A percentile compares a stretch with the other conserved stretches of the same genome.
Evolutionary conservation across 2,113 vertebrate species (phyloP).

Genomic region (Tupaia tana): DNA sequence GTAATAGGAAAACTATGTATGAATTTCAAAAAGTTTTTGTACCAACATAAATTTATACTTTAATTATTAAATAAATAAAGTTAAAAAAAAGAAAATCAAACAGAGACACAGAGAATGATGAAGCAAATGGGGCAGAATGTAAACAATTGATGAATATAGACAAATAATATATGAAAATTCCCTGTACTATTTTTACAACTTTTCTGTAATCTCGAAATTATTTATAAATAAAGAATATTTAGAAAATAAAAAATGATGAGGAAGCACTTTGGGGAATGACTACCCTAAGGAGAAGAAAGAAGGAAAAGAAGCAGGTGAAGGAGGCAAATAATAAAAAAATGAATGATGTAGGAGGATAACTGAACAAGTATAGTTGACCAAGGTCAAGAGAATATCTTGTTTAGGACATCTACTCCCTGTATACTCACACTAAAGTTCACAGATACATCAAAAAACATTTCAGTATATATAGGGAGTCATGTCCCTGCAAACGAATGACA

Average conservation of each 20-base stretch:
- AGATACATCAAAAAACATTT: constrained; percentile 46
- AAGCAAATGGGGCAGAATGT: constrained; percentile 16
- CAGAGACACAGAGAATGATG: not conserved
- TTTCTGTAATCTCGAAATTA: constrained; percentile 52
- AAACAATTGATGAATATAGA: constrained; percentile 4
- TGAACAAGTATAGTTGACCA: not conserved
- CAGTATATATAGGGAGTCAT: not conserved
- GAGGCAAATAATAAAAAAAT: not conserved
- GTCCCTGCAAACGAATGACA: constrained; percentile 27
- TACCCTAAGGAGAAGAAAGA: not conserved
- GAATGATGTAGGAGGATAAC: not conserved
- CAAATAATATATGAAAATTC: not conserved
- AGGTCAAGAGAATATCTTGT: not conserved
- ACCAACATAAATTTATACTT: too few species aligned
- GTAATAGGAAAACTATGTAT: too few species aligned
- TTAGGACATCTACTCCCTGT: not conserved
- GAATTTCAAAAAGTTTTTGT: too few species aligned
- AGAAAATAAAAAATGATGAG: not conserved
- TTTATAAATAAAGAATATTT: not conserved
- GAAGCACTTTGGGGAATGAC: not conserved
- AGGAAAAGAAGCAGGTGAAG: constrained; percentile 9
- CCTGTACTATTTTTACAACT: not conserved
- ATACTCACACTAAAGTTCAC: not conserved
- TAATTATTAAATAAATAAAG: too few species aligned
- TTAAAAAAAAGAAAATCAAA: too few species aligned